phyloP scores from a whole-genome alignment of 2,888 invertebrate genomes.

The Platynereis dumerilii region DNA sequence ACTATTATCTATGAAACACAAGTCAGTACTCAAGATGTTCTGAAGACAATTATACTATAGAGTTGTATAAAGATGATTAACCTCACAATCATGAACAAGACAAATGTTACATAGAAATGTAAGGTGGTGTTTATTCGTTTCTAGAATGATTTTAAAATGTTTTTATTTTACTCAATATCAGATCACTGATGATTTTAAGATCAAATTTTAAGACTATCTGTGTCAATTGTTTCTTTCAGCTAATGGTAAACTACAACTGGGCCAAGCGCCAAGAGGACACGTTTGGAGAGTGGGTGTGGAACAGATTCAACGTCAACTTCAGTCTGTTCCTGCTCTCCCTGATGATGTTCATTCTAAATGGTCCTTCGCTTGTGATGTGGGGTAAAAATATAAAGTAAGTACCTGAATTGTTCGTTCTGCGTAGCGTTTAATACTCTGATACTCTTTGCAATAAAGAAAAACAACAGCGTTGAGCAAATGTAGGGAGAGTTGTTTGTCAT shows the following conservation, averaged over 20 bases:
- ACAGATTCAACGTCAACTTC: conserved; percentile 31
- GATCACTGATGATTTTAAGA: no score
- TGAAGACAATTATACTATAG: no score
- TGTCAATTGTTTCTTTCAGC: conserved; percentile 11
- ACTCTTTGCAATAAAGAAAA: no score
- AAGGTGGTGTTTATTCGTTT: no score
- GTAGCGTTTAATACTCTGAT: not conserved
- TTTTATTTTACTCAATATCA: no score
- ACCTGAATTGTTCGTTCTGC: not conserved
- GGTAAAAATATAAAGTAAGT: conserved; percentile 21
- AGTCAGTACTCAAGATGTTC: no score
- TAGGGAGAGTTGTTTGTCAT: not conserved
- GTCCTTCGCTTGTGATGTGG: conserved; percentile 33
- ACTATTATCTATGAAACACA: no score
- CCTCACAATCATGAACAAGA: no score
- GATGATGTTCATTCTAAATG: conserved; percentile 23
- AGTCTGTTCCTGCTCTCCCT: conserved; percentile 31
- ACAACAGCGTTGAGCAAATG: not conserved
- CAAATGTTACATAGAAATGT: no score
- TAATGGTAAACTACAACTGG: conserved; percentile 20
- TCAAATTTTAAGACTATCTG: no score
- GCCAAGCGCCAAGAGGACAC: not conserved
- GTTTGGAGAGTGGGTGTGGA: conserved; percentile 22
- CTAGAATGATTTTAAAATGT: no score
- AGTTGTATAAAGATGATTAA: no score